Evolutionary conservation across 1,140 invertebrate species (phyloP).

Genomic region (Aphelenchoides fujianensis): DNA sequence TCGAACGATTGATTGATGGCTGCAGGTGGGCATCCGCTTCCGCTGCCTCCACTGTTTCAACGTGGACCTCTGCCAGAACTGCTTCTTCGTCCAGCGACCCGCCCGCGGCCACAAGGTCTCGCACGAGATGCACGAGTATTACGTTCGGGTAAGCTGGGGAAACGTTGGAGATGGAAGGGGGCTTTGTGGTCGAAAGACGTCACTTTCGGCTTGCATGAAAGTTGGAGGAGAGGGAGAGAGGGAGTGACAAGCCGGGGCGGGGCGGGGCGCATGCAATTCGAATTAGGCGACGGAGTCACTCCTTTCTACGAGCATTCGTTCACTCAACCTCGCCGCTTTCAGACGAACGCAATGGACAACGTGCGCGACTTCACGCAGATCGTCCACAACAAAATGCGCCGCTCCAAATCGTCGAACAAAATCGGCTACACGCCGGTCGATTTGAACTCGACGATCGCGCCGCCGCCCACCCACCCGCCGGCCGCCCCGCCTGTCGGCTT

Average conservation of each 20-base stretch:
- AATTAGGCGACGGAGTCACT: slow-evolving; percentile 5
- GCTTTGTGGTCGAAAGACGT: neutral
- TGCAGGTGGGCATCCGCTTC: slow-evolving; percentile 93
- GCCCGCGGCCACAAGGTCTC: slow-evolving; percentile 95
- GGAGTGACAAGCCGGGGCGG: too few relatives aligned
- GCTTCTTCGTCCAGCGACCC: slow-evolving; percentile 94
- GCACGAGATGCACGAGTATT: slow-evolving; percentile 99
- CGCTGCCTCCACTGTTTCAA: slow-evolving; percentile 98
- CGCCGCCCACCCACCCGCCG: neutral
- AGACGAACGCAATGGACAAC: slow-evolving; percentile 96
- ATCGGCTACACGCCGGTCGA: slow-evolving; percentile 87
- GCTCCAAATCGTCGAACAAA: slow-evolving; percentile 64
- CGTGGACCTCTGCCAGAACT: slow-evolving; percentile 98
- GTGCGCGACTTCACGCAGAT: slow-evolving; percentile 93
- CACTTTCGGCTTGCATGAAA: too few relatives aligned
- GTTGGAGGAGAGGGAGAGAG: too few relatives aligned
- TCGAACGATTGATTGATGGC: too few relatives aligned
- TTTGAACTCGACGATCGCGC: neutral
- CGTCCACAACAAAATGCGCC: slow-evolving; percentile 87
- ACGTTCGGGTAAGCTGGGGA: slow-evolving; percentile 76
- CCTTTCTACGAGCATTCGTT: neutral
- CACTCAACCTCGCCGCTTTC: slow-evolving; percentile 31
- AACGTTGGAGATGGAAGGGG: neutral
- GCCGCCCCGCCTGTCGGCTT: too few relatives aligned
- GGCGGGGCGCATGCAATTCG: slow-evolving; percentile 3